Conservation (phyloP, 92 coral and sea anemone species). For the Paragorgia papillata region DNA sequence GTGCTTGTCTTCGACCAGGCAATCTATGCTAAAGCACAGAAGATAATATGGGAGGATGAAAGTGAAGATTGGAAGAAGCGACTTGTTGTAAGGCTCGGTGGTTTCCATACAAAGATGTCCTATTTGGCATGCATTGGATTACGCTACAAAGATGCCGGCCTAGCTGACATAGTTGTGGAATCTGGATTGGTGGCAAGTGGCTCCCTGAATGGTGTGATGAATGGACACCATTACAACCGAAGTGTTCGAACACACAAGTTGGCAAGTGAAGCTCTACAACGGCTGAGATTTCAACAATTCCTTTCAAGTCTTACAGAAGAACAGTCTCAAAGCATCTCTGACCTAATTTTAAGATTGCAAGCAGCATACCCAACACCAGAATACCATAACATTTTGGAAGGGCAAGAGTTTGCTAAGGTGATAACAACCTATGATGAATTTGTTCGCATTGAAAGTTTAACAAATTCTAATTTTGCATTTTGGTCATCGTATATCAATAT, state of each 20-base stretch:
- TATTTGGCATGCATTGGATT: slow-evolving; percentile 52
- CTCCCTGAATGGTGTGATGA: slow-evolving; percentile 61
- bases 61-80: slow-evolving; percentile 39
- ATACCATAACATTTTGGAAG: slow-evolving; percentile 40
- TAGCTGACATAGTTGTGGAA: slow-evolving; percentile 61
- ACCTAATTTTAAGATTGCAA: slow-evolving; percentile 13
- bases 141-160: slow-evolving; percentile 67
- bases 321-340: slow-evolving; percentile 13
- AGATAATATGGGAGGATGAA: slow-evolving; percentile 64
- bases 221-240: slow-evolving; percentile 64
- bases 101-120: slow-evolving; percentile 60
- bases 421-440: no score
- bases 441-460: not conserved
- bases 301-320: slow-evolving; percentile 32
- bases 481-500: slow-evolving; percentile 66
- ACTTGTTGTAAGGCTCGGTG: slow-evolving; percentile 52
- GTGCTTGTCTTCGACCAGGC: slow-evolving; percentile 72
- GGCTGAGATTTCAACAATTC: slow-evolving; percentile 41
- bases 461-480: slow-evolving; percentile 36
- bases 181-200: slow-evolving; percentile 66
- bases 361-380: slow-evolving; percentile 43
- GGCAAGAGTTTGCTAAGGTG: slow-evolving; percentile 13
- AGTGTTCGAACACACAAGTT: slow-evolving; percentile 57
- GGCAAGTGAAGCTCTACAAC: slow-evolving; percentile 18
- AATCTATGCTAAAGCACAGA: slow-evolving; percentile 65